Conservation (phyloP, 2,797 vertebrate species). For the Lagorchestes hirsutus region DNA sequence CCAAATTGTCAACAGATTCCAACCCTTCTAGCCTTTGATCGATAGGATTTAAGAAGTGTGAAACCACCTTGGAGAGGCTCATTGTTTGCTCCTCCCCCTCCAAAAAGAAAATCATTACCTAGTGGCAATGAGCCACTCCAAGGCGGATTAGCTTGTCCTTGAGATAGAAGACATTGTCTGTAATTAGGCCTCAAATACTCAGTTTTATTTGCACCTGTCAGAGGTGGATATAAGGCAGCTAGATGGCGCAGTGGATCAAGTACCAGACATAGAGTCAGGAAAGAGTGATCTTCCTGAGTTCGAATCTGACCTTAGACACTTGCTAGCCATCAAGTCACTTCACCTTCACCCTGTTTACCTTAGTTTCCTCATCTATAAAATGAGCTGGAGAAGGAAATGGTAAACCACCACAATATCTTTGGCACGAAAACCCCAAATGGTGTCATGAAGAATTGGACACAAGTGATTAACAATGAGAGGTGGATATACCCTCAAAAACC, state of each 20-base stretch:
- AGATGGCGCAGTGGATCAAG: neutral
- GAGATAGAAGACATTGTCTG: neutral
- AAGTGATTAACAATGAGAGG: neutral
- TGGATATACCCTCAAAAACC: neutral
- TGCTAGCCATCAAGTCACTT: neutral
- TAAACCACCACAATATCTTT: neutral
- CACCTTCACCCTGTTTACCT: neutral
- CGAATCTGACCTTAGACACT: neutral
- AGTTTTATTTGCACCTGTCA: neutral
- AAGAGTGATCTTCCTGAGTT: neutral
- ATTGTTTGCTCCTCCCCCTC: neutral
- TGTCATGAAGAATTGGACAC: neutral
- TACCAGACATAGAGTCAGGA: neutral
- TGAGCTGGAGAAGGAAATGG: neutral
- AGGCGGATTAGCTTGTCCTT: neutral
- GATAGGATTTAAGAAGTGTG: neutral
- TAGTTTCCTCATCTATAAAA: neutral
- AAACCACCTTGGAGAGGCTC: neutral
- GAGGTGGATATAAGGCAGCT: neutral
- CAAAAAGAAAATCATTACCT: neutral
- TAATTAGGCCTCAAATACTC: neutral
- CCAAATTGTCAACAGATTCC: neutral
- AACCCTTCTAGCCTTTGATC: neutral
- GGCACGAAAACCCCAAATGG: neutral
- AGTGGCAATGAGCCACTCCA: neutral